Evolutionary conservation across 2,113 vertebrate genomes (phyloP), one percentile per base, ranked within the genome.

Genomic region (Ctenodactylus gundi): DNA sequence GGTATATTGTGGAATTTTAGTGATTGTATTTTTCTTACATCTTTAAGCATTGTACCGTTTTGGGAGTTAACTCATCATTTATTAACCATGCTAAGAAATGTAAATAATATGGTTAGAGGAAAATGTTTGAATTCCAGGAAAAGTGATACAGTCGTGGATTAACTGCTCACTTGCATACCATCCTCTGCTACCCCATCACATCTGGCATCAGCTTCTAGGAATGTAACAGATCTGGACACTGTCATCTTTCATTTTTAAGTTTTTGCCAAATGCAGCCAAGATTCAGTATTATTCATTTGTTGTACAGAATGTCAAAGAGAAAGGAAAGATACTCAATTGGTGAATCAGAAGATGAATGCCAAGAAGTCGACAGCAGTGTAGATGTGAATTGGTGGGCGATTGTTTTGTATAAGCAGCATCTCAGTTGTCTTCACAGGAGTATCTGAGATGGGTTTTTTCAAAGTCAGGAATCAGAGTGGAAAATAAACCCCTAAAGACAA

Each of bases 231-330:
- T 53, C 11, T 88, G 14, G 13, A 88, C 8, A 57, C 6, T 46
- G 10, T 65, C 34, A 15, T 53, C 41, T 82, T 94, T 90, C 2
- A 31, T 9, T 60, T 85, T 85, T 87, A 14, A 51, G 2, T 23
- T 88, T 91, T 72, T 90, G 31, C 44, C 64, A 51, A 82, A 58
- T 21, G 36, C 8, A 46, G 1, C 84, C 29, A 77, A 84, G 14
- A 84, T 60, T 88, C 25, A 84, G 39, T 84, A 31, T 57, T 95
- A 84, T 87, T 62, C 14, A 29, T 58, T 67, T 94, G 62, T 68
- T 13, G 2, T 78, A n/a, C 13, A 21, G 82, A 82, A 72, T 58
- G 39, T 82, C 70, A 93, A 62, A 81, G 60, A 88, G 51, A 78
- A 81, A n/a, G n/a, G 34, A 77, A 93, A 87, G 55, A 65, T 87